A percentile compares a stretch with the other conserved stretches of the same genome.
Conservation (phyloP, 2,888 invertebrate genomes). For the Nomada hirtipes region DNA sequence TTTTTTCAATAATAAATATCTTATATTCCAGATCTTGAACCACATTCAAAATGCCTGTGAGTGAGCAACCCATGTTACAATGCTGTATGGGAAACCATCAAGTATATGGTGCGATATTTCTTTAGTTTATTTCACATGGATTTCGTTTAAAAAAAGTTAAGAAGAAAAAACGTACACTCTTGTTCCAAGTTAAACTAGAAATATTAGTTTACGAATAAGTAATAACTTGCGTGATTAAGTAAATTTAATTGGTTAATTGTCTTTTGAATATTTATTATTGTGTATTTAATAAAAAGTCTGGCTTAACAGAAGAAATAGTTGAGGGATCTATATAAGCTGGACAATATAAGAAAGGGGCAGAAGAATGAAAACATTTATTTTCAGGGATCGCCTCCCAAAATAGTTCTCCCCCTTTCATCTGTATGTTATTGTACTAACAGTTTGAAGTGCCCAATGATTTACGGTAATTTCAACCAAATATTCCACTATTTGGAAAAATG, state of each 20-base stretch:
- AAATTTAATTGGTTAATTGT: too few relatives aligned
- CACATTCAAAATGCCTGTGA: background rate
- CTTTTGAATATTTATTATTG: too few relatives aligned
- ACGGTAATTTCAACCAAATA: too few relatives aligned
- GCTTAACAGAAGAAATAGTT: background rate
- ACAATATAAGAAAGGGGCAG: background rate
- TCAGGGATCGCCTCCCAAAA: background rate
- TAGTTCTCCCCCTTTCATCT: background rate
- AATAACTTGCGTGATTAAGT: too few relatives aligned
- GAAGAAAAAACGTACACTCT: background rate
- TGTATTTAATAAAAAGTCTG: too few relatives aligned
- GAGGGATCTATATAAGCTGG: background rate
- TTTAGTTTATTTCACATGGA: too few relatives aligned
- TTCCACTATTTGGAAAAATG: too few relatives aligned
- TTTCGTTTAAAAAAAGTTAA: background rate
- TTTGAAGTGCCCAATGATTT: background rate
- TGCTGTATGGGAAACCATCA: background rate
- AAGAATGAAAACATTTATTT: background rate
- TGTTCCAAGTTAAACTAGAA: too few relatives aligned
- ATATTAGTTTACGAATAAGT: too few relatives aligned
- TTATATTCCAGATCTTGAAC: background rate
- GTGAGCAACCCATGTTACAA: constrained; percentile 32
- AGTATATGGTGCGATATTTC: background rate
- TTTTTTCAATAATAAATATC: background rate
- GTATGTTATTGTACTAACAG: background rate